Evolutionary conservation across 2,888 invertebrate species (phyloP).

Genomic region (Chironomus tentans): DNA sequence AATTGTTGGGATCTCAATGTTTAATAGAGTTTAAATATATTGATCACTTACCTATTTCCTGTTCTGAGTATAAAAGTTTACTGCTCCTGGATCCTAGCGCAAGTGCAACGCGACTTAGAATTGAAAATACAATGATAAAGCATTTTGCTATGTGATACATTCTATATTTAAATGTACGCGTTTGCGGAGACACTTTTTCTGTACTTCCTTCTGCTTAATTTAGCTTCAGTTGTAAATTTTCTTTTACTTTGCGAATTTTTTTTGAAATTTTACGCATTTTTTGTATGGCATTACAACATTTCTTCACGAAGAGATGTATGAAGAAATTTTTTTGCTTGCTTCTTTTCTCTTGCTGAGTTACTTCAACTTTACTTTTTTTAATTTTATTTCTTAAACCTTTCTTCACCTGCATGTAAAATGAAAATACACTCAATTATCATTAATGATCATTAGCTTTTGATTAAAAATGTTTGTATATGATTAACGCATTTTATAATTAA

Average conservation of each 20-base stretch:
- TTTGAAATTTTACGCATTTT: neutral
- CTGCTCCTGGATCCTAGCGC: neutral
- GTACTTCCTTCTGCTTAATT: neutral
- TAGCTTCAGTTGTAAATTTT: neutral
- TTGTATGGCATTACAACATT: neutral
- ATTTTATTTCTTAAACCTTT: too few relatives aligned
- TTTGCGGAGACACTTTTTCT: too few relatives aligned
- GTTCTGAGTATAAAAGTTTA: conserved; percentile 15
- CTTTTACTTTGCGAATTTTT: neutral
- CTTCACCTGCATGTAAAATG: too few relatives aligned
- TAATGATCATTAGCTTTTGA: too few relatives aligned
- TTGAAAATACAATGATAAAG: neutral
- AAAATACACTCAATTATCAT: too few relatives aligned
- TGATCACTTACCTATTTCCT: conserved; percentile 17
- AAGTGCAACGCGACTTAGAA: neutral
- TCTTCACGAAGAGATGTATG: neutral
- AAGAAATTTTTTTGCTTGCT: too few relatives aligned
- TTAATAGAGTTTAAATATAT: too few relatives aligned
- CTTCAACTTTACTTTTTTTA: too few relatives aligned
- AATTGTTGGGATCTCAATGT: too few relatives aligned
- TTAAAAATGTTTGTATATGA: too few relatives aligned
- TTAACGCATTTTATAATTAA: too few relatives aligned
- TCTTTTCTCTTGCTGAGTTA: too few relatives aligned
- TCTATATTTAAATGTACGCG: neutral
- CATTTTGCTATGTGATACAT: neutral